A percentile compares a stretch with the other conserved stretches of the same genome.
phyloP scores from a whole-genome alignment of 1,140 invertebrate genomes.

The Eufriesea mexicana region DNA sequence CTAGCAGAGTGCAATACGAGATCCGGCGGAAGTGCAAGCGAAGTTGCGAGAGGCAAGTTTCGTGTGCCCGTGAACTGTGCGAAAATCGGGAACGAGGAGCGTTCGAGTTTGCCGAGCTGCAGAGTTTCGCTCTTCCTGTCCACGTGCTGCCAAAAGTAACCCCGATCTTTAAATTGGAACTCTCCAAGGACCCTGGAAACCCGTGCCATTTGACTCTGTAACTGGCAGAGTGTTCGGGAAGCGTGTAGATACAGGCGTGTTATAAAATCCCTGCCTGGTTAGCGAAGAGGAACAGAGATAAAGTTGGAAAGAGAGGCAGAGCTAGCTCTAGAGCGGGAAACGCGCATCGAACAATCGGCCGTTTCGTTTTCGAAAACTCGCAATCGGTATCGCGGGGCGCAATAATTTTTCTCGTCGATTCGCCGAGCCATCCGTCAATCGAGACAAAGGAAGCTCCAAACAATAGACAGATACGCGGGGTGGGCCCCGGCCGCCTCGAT shows the following conservation, averaged over 20 bases:
- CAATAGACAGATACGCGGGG: slow-evolving; percentile 43
- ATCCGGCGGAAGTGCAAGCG: slow-evolving; percentile 58
- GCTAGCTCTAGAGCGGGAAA: background rate
- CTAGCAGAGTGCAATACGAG: slow-evolving; percentile 71
- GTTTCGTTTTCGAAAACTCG: background rate
- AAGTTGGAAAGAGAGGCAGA: background rate
- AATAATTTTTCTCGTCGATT: slow-evolving; percentile 39
- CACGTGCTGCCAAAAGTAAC: too few relatives aligned
- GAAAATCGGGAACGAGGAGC: background rate
- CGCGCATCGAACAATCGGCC: background rate
- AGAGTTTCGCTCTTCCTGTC: too few relatives aligned
- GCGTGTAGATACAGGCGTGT: too few relatives aligned
- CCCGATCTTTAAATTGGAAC: background rate
- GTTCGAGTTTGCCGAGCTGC: too few relatives aligned
- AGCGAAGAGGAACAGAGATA: too few relatives aligned
- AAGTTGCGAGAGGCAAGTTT: slow-evolving; percentile 13
- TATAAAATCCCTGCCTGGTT: too few relatives aligned
- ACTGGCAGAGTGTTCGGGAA: too few relatives aligned
- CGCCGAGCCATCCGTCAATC: slow-evolving; percentile 41
- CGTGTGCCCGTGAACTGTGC: background rate
- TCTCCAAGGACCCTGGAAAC: background rate
- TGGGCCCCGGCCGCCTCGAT: background rate
- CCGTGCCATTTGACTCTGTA: too few relatives aligned
- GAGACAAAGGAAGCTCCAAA: slow-evolving; percentile 34
- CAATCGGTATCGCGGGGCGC: slow-evolving; percentile 4